Conservation (phyloP, 2,888 invertebrate genomes). For the Leptarthrus brevirostris region DNA sequence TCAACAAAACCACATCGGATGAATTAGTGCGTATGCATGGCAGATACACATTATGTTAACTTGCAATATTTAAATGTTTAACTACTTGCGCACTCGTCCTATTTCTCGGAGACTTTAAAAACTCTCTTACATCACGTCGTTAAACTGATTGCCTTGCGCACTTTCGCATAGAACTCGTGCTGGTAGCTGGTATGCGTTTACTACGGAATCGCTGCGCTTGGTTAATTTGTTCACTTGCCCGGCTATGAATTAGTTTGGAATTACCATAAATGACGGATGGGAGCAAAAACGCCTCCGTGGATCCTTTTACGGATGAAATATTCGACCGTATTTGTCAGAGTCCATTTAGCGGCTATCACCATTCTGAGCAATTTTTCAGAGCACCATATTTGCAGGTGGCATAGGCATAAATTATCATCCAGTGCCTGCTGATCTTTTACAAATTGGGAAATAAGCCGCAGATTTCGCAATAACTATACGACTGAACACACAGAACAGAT, state of each 20-base stretch:
- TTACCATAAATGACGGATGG: conserved; percentile 48
- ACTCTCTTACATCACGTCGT: neutral
- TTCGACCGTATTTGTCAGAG: conserved; percentile 57
- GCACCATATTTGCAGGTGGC: conserved; percentile 57
- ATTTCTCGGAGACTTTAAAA: neutral
- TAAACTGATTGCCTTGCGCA: conserved; percentile 16
- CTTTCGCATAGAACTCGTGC: conserved; percentile 33
- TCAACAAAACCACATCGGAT: no score
- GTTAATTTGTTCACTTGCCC: conserved; percentile 29
- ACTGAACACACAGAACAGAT: conserved; percentile 48
- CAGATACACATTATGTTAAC: no score
- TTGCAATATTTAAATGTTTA: no score
- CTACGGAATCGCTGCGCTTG: neutral
- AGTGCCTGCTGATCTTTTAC: conserved; percentile 34
- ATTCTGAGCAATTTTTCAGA: conserved; percentile 57
- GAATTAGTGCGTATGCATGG: no score
- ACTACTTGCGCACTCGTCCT: neutral
- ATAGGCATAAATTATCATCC: conserved; percentile 57
- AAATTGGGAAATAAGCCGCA: conserved; percentile 56
- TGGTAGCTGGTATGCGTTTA: conserved; percentile 27
- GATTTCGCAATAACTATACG: conserved; percentile 53
- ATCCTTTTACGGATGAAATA: conserved; percentile 53
- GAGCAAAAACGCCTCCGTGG: conserved; percentile 47
- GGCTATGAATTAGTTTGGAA: conserved; percentile 35
- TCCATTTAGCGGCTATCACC: conserved; percentile 58